A percentile compares a stretch with the other conserved stretches of the same genome.
Evolutionary conservation across 1,140 invertebrate genomes (phyloP).

Genomic region (Gonatopus flavifemur): DNA sequence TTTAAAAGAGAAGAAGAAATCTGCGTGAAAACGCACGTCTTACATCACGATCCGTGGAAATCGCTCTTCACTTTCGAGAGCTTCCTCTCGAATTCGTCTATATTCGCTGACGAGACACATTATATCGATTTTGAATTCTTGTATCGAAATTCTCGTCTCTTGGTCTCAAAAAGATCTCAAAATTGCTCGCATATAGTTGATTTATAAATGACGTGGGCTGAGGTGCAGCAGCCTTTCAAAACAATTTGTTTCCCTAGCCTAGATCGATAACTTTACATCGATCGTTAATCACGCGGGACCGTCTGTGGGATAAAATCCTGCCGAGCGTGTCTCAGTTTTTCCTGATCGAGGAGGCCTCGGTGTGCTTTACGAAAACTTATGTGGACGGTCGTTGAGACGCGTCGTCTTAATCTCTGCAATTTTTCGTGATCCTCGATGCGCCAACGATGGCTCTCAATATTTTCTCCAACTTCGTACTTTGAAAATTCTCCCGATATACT

Average conservation of each 20-base stretch:
- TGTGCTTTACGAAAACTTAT: constrained; percentile 29
- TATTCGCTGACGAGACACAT: too few species aligned
- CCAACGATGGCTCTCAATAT: constrained; percentile 11
- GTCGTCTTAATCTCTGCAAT: constrained; percentile 28
- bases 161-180: too few species aligned
- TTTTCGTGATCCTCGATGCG: constrained; percentile 17
- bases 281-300: constrained; percentile 19
- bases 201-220: too few species aligned
- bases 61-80: too few species aligned
- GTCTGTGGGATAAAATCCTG: constrained; percentile 16
- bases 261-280: too few species aligned
- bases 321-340: constrained; percentile 13
- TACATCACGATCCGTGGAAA: too few species aligned
- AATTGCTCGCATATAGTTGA: too few species aligned
- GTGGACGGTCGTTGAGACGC: constrained; percentile 22
- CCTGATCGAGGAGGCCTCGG: constrained; percentile 2
- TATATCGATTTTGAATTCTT: too few species aligned
- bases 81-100: too few species aligned
- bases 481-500: background rate
- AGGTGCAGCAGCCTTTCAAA: too few species aligned
- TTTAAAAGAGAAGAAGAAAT: constrained; percentile 51
- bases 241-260: too few species aligned
- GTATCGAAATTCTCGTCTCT: too few species aligned
- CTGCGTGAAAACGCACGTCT: constrained; percentile 30
- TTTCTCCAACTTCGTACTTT: constrained; percentile 7